Evolutionary conservation across 2,888 invertebrate species (phyloP), one percentile per base, ranked within the genome.

Genomic region (Teleogryllus oceanicus): DNA sequence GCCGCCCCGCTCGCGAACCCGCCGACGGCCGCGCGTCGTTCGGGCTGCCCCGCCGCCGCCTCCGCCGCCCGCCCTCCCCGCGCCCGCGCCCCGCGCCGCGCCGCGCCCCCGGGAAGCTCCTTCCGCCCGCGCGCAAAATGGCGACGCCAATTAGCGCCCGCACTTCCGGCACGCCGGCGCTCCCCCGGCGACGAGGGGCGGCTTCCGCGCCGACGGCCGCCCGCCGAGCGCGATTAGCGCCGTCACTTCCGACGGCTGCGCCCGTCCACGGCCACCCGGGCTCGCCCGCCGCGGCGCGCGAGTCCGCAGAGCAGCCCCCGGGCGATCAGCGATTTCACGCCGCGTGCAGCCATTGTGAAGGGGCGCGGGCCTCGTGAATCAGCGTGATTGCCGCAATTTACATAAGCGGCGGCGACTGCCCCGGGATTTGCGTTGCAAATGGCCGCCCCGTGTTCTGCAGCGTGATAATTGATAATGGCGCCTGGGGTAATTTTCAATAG

Each of bases 131-230:
- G 62, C 62, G 62, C 62, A 62, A 62, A 62, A 62, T 62, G 62
- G 62, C 62, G 62, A 62, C 62, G 62, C 62, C 62, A 62, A 62
- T 62, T 62, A 62, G 62, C 62, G n/a, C 62, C 62, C 62, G 62
- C 62, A n/a, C 62, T 18, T 62, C 62, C 62, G 62, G 62, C 13
- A n/a, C 62, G 62, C 3, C 62, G 62, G 62, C 16, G 62, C 13
- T 18, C 13, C 62, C 62, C 62, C 62, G 62, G n/a, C 62, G 62
- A 5, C 13, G 16, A 62, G 62, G 62, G n/a, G 62, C 13, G 62
- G n/a, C 16, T n/a, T 62, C 62, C 62, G 62, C 62, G 62, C 62
- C 16, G n/a, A 8, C 62, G n/a, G 62, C 16, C 62, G 8, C 62
- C 62, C 16, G 62, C 62, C n/a, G 13, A 18, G n/a, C 62, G 62